phyloP scores from a whole-genome alignment of 2,888 invertebrate genomes.

The Monoplex corrugatus region DNA sequence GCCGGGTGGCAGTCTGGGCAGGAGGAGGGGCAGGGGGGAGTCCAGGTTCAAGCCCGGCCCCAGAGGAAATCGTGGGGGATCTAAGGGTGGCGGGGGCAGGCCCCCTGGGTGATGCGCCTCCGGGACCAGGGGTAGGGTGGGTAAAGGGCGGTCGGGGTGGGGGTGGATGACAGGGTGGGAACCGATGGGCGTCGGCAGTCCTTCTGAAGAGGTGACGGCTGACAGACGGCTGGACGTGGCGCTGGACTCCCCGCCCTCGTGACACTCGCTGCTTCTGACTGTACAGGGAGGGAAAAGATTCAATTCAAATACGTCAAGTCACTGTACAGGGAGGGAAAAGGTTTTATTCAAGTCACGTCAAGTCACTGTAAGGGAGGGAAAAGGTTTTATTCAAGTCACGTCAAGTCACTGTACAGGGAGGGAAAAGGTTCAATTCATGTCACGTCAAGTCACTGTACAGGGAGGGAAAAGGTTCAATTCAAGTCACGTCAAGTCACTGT shows the following conservation, averaged over 20 bases:
- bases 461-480: neutral
- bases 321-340: neutral
- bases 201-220: slow-evolving; percentile 13
- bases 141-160: slow-evolving; percentile 41
- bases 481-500: too few relatives aligned
- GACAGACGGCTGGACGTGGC: neutral
- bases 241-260: neutral
- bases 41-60: slow-evolving; percentile 37
- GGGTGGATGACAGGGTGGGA: slow-evolving; percentile 45
- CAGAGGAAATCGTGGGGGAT: slow-evolving; percentile 38
- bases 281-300: neutral
- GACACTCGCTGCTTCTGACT: slow-evolving; percentile 31
- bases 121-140: slow-evolving; percentile 37
- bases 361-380: neutral
- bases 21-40: slow-evolving; percentile 37
- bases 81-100: slow-evolving; percentile 2
- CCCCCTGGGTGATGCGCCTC: slow-evolving; percentile 42
- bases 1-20: slow-evolving; percentile 40
- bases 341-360: too few relatives aligned
- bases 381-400: too few relatives aligned
- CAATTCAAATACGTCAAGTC: too few relatives aligned
- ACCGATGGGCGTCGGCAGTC: slow-evolving; percentile 28
- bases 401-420: neutral
- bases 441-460: too few relatives aligned
- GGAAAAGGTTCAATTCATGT: neutral